Evolutionary conservation across 2,113 vertebrate genomes (phyloP).

Genomic region (Sigmodon hispidus): DNA sequence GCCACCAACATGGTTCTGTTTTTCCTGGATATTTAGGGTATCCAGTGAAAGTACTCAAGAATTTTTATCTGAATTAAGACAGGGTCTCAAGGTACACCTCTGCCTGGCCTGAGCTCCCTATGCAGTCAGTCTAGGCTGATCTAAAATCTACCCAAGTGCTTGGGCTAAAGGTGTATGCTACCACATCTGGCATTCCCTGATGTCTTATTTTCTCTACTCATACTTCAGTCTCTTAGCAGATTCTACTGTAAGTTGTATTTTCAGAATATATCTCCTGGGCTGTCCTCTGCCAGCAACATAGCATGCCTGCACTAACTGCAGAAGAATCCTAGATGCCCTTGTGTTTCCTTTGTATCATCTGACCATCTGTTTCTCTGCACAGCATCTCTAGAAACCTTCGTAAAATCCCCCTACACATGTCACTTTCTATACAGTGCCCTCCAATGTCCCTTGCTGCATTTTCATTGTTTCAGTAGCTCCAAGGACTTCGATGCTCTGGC

Average conservation of each 20-base stretch:
- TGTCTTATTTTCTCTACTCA: neutral
- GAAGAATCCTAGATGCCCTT: neutral
- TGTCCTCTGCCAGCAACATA: neutral
- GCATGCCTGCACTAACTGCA: neutral
- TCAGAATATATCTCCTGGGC: neutral
- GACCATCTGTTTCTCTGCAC: neutral
- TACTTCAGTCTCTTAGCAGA: neutral
- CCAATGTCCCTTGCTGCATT: neutral
- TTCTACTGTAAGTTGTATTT: neutral
- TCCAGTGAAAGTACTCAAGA: neutral
- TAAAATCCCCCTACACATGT: neutral
- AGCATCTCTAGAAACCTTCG: neutral
- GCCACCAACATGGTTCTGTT: neutral
- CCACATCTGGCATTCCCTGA: neutral
- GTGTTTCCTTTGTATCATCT: neutral
- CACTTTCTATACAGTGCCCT: neutral
- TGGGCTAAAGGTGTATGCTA: neutral
- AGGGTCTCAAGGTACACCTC: neutral
- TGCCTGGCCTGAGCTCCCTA: neutral
- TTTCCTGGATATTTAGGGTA: neutral
- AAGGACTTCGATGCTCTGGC: neutral
- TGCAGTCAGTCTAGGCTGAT: neutral
- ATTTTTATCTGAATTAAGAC: conserved; percentile 1
- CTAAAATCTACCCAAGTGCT: neutral
- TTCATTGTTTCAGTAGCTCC: neutral